Evolutionary conservation across 2,888 invertebrate genomes (phyloP).

Genomic region (Eretmocerus hayati): DNA sequence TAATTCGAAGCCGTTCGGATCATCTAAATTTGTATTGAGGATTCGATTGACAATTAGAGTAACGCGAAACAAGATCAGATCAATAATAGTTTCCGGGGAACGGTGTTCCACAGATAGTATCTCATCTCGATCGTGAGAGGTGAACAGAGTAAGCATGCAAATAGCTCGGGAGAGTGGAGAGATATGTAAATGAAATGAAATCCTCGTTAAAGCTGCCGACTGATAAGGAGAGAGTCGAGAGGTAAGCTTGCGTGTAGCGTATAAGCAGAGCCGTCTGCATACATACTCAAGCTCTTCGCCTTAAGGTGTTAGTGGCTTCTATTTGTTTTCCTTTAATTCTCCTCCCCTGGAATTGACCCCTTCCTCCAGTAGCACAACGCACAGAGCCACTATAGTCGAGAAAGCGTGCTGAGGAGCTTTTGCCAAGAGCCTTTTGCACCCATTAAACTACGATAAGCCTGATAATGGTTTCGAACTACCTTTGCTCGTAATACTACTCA

Average conservation of each 20-base stretch:
- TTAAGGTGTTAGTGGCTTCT: neutral
- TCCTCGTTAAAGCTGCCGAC: conserved; percentile 28
- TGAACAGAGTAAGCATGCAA: too few relatives aligned
- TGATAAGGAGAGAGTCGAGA: neutral
- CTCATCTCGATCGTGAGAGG: neutral
- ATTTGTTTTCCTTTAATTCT: neutral
- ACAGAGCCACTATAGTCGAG: conserved; percentile 5
- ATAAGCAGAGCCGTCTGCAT: neutral
- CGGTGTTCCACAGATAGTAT: neutral
- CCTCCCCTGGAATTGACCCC: too few relatives aligned
- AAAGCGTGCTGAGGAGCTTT: neutral
- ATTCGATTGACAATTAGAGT: too few relatives aligned
- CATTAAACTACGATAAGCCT: conserved; percentile 4
- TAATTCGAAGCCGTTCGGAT: too few relatives aligned
- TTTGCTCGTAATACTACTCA: too few relatives aligned
- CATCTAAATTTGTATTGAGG: too few relatives aligned
- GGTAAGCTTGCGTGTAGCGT: neutral
- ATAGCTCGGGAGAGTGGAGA: conserved; percentile 19
- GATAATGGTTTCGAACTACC: conserved; percentile 14
- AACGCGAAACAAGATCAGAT: too few relatives aligned
- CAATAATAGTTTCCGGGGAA: too few relatives aligned
- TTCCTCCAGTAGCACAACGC: too few relatives aligned
- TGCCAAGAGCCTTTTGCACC: conserved; percentile 1
- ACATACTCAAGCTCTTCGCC: neutral
- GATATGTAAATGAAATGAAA: conserved; percentile 36